Evolutionary conservation across 1,140 invertebrate species (phyloP).

Genomic region (Zaprionus africanus): DNA sequence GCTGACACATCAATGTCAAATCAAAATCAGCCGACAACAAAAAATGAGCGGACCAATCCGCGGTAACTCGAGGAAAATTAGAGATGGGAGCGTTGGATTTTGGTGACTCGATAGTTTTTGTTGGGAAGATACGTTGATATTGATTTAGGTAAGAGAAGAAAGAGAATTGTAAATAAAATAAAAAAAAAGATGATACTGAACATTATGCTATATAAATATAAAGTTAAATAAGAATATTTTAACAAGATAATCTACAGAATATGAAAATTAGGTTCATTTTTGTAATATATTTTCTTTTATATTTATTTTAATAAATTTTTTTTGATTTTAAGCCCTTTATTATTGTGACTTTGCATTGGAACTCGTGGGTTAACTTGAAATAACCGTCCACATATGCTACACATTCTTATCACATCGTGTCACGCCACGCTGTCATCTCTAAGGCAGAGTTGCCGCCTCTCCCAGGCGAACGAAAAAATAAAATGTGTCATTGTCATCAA

Average conservation of each 20-base stretch:
- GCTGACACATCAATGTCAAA: conserved; percentile 84
- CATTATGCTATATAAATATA: too few species aligned
- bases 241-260: too few species aligned
- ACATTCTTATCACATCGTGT: neutral
- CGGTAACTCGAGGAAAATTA: conserved; percentile 12
- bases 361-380: too few species aligned
- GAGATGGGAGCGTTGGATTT: conserved; percentile 6
- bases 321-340: too few species aligned
- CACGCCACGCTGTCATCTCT: neutral
- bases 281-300: too few species aligned
- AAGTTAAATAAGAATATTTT: too few species aligned
- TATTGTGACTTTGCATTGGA: too few species aligned
- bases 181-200: neutral
- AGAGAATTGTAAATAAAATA: neutral
- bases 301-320: too few species aligned
- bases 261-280: too few species aligned
- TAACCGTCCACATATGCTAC: neutral
- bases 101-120: neutral
- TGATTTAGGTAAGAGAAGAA: too few species aligned
- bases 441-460: neutral
- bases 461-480: conserved; percentile 1
- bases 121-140: neutral
- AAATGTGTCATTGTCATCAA: conserved; percentile 68
- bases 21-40: conserved; percentile 49
- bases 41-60: conserved; percentile 47